Conservation (phyloP, 2,113 vertebrate genomes). For the Lophura nycthemera region DNA sequence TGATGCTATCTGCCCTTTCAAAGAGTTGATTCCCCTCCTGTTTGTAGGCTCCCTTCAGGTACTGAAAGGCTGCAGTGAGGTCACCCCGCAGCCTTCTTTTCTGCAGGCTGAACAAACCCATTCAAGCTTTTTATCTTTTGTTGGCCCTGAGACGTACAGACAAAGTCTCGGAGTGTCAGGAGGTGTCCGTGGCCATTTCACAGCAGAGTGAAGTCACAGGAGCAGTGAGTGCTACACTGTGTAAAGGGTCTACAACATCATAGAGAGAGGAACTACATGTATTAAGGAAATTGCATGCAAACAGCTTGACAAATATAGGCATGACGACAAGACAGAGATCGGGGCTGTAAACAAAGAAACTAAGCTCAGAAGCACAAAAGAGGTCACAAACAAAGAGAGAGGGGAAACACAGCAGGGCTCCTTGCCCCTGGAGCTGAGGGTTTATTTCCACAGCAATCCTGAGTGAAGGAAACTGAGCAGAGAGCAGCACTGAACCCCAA, state of each 20-base stretch:
- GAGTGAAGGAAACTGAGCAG: neutral
- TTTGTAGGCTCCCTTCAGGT: no score
- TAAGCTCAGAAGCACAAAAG: neutral
- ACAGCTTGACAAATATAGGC: neutral
- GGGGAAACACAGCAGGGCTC: neutral
- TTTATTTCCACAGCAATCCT: neutral
- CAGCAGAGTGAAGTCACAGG: neutral
- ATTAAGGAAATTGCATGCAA: neutral
- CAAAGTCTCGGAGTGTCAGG: neutral
- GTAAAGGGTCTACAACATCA: neutral
- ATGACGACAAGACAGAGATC: neutral
- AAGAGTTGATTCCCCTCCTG: no score
- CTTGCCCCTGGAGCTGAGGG: neutral
- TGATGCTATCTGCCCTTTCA: no score
- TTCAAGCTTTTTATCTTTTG: no score
- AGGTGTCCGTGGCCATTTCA: neutral
- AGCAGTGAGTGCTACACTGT: neutral
- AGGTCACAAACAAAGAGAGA: neutral
- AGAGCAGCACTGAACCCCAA: neutral
- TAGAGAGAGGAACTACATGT: neutral
- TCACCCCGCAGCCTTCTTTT: no score
- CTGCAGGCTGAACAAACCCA: no score
- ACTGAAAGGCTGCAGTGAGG: no score
- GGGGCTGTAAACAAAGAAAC: neutral
- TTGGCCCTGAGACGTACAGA: no score